Conservation (phyloP, 2,113 vertebrate species). For the Thunnus maccoyii region DNA sequence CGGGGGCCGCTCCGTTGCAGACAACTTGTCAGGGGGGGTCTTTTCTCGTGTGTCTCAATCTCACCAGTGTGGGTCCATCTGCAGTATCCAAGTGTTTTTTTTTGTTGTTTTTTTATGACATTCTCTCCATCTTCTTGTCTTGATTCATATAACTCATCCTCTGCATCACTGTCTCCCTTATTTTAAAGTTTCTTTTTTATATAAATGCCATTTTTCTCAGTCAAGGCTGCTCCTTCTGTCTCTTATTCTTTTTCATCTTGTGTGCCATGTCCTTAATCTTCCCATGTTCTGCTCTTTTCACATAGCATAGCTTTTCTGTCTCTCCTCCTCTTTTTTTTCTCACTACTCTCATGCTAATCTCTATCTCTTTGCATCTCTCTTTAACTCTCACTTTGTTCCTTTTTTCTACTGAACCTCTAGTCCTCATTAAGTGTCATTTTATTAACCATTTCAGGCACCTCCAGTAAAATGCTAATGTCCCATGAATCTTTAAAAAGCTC, state of each 20-base stretch:
- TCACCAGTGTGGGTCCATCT: background rate
- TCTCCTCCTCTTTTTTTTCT: background rate
- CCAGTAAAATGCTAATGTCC: constrained; percentile 74
- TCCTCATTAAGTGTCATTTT: constrained; percentile 59
- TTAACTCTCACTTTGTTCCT: constrained; percentile 18
- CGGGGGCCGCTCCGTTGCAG: constrained; percentile 15
- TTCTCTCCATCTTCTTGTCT: background rate
- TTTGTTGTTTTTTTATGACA: background rate
- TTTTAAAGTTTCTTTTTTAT: background rate
- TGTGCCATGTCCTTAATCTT: constrained; percentile 6
- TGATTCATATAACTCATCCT: background rate
- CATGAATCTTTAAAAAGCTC: constrained; percentile 78
- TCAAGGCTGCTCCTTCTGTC: background rate
- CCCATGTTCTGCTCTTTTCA: constrained; percentile 1
- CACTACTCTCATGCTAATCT: background rate
- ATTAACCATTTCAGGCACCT: constrained; percentile 56
- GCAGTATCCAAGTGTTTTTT: background rate
- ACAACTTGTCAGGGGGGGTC: constrained; percentile 20
- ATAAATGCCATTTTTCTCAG: background rate
- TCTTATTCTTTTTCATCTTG: background rate
- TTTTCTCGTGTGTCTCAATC: background rate
- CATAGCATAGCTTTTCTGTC: background rate
- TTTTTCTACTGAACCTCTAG: constrained; percentile 13
- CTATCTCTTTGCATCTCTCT: constrained; percentile 14
- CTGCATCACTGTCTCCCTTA: background rate